Evolutionary conservation across 2,888 invertebrate species (phyloP), one percentile per base, ranked within the genome.

Genomic region (Lagria hirta): DNA sequence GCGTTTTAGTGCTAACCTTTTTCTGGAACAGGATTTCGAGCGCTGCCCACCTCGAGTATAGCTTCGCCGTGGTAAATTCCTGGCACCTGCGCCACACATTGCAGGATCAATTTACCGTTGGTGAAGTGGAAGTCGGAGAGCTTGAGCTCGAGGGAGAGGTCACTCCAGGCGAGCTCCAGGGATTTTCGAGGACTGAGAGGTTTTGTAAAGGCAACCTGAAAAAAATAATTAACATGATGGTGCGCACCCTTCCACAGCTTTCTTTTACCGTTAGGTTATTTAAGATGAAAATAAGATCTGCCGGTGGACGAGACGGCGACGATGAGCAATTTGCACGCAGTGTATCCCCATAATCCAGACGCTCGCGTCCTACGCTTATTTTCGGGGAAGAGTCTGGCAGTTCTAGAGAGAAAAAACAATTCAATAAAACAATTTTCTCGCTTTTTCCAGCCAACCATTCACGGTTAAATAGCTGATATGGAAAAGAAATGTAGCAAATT

Each of bases 241-340:
- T n/a, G n/a, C n/a, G n/a, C n/a, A n/a, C n/a, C n/a, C n/a, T n/a
- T n/a, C n/a, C n/a, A n/a, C n/a, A n/a, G n/a, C n/a, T n/a, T n/a
- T n/a, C n/a, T n/a, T 83, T 84, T 72, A 88, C 88, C 75, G 82
- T 80, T 60, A 81, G 79, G 65, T 87, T 86, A 69, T 90, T 89
- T 53, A 90, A 79, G 56, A 80, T 79, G 60, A 89, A 86, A 60
- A 82, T 85, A 48, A 90, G 77, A 55, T 81, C 80, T 17, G 84
- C 83, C 20, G 82, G 78, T 4, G 89, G 90, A 55, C 79, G 79
- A n/a, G 88, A 84, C 3, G 85, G 83, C 3, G 83, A 79, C 3
- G 86, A 82, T n/a, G 85, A 82, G 71, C 90, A 90, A 73, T 89
- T 90, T 30, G 86, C 88, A 41, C 76, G 75, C 46, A 90, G 73